phyloP scores from a whole-genome alignment of 2,797 vertebrate species.

The Rhyacichthys aspro region DNA sequence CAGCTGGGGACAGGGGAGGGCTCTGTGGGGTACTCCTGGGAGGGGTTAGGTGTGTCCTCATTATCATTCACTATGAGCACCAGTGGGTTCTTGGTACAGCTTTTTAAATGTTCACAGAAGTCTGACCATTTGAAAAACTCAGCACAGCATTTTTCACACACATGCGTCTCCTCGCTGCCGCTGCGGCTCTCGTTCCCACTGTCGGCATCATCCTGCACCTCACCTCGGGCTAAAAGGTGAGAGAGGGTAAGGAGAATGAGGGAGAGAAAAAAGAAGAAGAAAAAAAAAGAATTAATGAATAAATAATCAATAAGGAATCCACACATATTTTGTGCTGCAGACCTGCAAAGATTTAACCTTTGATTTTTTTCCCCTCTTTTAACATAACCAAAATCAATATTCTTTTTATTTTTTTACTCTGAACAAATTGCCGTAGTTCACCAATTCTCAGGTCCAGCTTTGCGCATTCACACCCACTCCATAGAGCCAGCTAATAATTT shows the following conservation, averaged over 20 bases:
- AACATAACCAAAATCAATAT: slow-evolving; percentile 93
- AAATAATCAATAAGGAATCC: slow-evolving; percentile 83
- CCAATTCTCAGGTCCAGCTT: slow-evolving; percentile 85
- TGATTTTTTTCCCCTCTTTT: slow-evolving; percentile 79
- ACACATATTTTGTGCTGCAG: slow-evolving; percentile 82
- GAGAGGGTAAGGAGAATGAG: slow-evolving; percentile 45
- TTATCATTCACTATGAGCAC: slow-evolving; percentile 97
- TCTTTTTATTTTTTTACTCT: slow-evolving; percentile 85
- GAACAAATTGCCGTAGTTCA: slow-evolving; percentile 95
- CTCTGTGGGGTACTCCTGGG: slow-evolving; percentile 86
- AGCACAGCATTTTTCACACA: slow-evolving; percentile 96
- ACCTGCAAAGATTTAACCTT: slow-evolving; percentile 82
- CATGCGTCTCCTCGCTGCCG: slow-evolving; percentile 93
- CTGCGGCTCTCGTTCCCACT: slow-evolving; percentile 95
- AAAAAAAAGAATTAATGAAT: slow-evolving; percentile 79
- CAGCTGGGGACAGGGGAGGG: slow-evolving; percentile 90
- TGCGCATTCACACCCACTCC: slow-evolving; percentile 86
- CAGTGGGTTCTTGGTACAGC: slow-evolving; percentile 93
- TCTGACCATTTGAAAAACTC: slow-evolving; percentile 99
- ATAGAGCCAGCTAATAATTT: slow-evolving; percentile 96
- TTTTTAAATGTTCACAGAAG: slow-evolving; percentile 94
- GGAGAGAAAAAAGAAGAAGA: slow-evolving; percentile 27
- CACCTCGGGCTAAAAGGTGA: slow-evolving; percentile 83
- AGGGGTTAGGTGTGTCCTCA: slow-evolving; percentile 84
- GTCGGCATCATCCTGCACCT: slow-evolving; percentile 91